These are phyloP conservation scores for Trichosurus vulpecula DNA, from an alignment of 2,797 vertebrate species.

Conservation along the genomic window DNA sequence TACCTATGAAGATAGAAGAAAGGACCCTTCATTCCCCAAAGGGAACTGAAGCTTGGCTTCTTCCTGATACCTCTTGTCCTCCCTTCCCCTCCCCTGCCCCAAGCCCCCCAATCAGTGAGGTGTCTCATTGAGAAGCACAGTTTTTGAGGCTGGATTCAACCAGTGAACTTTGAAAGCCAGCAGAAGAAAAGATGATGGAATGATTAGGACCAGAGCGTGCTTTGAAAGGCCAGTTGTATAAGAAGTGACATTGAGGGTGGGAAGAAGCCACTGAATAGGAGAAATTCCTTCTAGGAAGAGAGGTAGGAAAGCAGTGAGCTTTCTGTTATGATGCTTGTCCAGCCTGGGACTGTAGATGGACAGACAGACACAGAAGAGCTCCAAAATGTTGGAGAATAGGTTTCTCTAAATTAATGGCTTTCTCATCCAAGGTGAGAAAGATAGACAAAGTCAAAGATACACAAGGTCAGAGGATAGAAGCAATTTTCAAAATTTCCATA, in stretches of 20 bases:
- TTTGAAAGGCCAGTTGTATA: too few relatives aligned
- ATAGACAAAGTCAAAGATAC: background rate
- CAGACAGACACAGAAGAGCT: background rate
- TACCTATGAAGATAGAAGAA: background rate
- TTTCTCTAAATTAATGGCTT: background rate
- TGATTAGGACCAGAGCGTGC: background rate
- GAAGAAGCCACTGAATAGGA: background rate
- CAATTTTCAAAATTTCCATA: background rate
- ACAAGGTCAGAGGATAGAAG: background rate
- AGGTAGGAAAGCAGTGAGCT: background rate
- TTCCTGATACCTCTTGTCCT: background rate
- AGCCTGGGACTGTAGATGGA: background rate
- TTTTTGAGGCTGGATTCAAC: background rate
- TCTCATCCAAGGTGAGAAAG: background rate
- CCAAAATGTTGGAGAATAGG: background rate
- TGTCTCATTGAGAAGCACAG: background rate
- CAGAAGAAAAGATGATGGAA: background rate
- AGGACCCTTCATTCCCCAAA: background rate
- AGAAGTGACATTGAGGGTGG: background rate
- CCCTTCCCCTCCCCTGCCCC: background rate
- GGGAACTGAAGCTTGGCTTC: background rate
- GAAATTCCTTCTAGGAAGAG: background rate
- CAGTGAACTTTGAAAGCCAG: background rate
- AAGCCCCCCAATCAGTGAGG: background rate
- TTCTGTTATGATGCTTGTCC: background rate